Evolutionary conservation across 2,888 invertebrate genomes (phyloP), one percentile per base, ranked within the genome.

Genomic region (Petrolisthes cinctipes): DNA sequence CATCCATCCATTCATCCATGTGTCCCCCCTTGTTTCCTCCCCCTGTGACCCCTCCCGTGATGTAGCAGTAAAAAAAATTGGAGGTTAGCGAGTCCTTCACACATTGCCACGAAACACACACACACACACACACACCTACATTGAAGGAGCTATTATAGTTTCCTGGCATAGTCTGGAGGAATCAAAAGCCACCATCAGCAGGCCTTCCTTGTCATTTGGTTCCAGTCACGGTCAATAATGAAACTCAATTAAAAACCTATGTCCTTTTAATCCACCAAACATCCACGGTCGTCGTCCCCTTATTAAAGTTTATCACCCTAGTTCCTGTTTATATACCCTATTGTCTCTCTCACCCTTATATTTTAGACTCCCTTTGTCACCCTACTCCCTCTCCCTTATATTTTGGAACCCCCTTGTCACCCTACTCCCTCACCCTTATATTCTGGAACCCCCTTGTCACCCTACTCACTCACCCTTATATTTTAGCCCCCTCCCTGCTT

Each of bases 311-410:
- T 66, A 11, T 7, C 75, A 75, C 37, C 11, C 14, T 23, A 37
- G 66, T 75, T 5, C 75, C 37, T 23, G 14, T 23, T 7, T 66
- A 11, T 17, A 11, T 17, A 66, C 14, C 11, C 1, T 11, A 17
- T 66, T 66, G 17, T 11, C 17, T 17, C 11, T 66, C 66, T 66
- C 17, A 3, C 1, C 11, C 11, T 14, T 17, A 66, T 66, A 11
- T 17, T 17, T 3, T 14, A 1, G 23, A 9, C 11, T 75, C 9
- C 5, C 9, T 75, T 6, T 14, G 71, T 14, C 5, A 75, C 14
- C 75, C 14, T 9, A 37, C 75, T 82, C 82, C 51, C 68, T 68
- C 51, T 68, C 82, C 51, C 82, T 80, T 56, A 54, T 56, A 54
- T 0, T 80, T 2, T 80, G 11, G 11, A 9, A 11, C 4, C 56